These are phyloP conservation scores for Gambusia holbrooki DNA, from an alignment of 2,113 vertebrate genomes.

Conservation along the genomic window DNA sequence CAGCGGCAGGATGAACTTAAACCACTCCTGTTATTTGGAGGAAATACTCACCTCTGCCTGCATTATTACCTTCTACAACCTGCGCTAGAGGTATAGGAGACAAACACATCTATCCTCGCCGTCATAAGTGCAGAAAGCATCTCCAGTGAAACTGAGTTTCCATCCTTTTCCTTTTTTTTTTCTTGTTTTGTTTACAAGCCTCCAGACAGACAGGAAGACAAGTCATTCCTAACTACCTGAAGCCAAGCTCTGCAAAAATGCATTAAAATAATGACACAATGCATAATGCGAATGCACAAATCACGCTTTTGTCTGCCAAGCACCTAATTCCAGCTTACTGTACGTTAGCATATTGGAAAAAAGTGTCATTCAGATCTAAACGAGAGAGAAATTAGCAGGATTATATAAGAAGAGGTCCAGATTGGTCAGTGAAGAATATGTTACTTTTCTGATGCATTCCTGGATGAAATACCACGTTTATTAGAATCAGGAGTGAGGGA, in stretches of 20 bases:
- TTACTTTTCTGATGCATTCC: not conserved
- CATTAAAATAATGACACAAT: not conserved
- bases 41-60: constrained; percentile 23
- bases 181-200: constrained; percentile 8
- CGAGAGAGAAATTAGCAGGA: too few relatives aligned
- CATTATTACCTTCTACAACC: constrained; percentile 25
- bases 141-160: constrained; percentile 41
- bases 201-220: not conserved
- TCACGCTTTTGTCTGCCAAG: too few relatives aligned
- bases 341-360: too few relatives aligned
- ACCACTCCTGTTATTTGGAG: constrained; percentile 47
- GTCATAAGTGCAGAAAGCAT: constrained; percentile 26
- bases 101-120: constrained; percentile 11
- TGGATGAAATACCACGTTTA: too few relatives aligned
- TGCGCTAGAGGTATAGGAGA: not conserved
- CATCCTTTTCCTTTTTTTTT: constrained; percentile 4
- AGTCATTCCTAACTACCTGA: not conserved
- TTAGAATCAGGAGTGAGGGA: too few relatives aligned
- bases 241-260: not conserved
- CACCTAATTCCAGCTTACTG: too few relatives aligned
- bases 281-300: too few relatives aligned
- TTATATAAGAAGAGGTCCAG: too few relatives aligned
- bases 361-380: too few relatives aligned
- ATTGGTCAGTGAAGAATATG: not conserved
- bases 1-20: constrained; percentile 36